These are phyloP conservation scores for Condylura cristata DNA, from an alignment of 2,113 vertebrate genomes.

Conservation along the genomic window DNA sequence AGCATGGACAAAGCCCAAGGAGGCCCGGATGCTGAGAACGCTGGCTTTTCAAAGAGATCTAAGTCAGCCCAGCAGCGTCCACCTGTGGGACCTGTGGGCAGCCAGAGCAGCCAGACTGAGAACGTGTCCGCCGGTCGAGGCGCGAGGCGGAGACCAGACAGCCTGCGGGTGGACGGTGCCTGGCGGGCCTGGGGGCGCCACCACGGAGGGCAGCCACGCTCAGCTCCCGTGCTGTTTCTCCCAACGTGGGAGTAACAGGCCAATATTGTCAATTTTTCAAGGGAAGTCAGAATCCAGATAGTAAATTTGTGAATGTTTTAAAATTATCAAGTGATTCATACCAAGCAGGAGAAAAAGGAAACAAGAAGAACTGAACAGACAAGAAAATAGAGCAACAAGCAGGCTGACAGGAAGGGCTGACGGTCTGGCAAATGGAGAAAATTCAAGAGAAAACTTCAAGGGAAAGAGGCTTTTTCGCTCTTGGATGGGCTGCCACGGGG, in stretches of 20 bases:
- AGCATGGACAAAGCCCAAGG: not conserved
- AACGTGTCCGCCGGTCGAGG: not conserved
- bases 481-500: not conserved
- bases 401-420: not conserved
- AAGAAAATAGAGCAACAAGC: not conserved
- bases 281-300: not conserved
- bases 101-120: not conserved
- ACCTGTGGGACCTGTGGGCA: too few relatives aligned
- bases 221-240: not conserved
- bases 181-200: accelerated
- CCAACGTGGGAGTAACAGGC: not conserved
- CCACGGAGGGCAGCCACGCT: not conserved
- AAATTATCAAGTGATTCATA: not conserved
- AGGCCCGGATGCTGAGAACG: not conserved
- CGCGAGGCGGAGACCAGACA: not conserved
- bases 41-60: not conserved
- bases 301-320: not conserved
- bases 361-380: not conserved
- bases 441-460: not conserved
- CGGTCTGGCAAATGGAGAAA: not conserved
- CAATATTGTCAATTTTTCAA: not conserved
- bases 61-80: not conserved
- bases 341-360: not conserved
- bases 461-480: not conserved
- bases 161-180: accelerated